Evolutionary conservation across 2,888 invertebrate species (phyloP).

Genomic region (Siphlonurus alternatus): DNA sequence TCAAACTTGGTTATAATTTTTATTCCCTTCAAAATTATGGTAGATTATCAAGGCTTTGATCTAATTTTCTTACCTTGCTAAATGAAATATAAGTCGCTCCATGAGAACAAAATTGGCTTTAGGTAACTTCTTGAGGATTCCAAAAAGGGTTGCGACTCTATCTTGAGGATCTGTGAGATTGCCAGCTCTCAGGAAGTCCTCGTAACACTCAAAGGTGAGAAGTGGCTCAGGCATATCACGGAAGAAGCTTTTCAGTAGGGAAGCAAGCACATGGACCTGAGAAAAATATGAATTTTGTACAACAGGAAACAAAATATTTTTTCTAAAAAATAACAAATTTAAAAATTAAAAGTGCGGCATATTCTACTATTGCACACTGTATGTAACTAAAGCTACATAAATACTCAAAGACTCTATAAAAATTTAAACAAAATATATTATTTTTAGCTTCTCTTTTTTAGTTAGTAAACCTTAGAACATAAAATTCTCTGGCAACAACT

Average conservation of each 20-base stretch:
- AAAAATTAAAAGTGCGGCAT: too few species aligned
- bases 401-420: too few species aligned
- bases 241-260: conserved; percentile 75
- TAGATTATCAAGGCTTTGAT: too few species aligned
- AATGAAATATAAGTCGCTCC: conserved; percentile 81
- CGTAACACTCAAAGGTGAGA: conserved; percentile 83
- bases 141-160: conserved; percentile 66
- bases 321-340: background rate
- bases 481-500: too few species aligned
- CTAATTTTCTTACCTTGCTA: conserved; percentile 57
- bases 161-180: conserved; percentile 68
- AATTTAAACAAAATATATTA: too few species aligned
- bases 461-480: too few species aligned
- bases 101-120: conserved; percentile 78
- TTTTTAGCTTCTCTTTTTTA: too few species aligned
- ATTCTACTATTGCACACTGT: too few species aligned
- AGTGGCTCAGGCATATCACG: conserved; percentile 87
- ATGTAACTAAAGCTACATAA: too few species aligned
- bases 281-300: background rate
- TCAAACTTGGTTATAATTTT: too few species aligned
- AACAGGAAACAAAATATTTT: background rate
- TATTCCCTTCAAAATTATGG: too few species aligned
- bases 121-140: conserved; percentile 76
- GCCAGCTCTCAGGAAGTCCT: conserved; percentile 81
- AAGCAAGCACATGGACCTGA: conserved; percentile 71